A percentile compares a stretch with the other conserved stretches of the same genome.
Evolutionary conservation across 2,113 vertebrate species (phyloP).

Genomic region (Petrocephalus zakoni): DNA sequence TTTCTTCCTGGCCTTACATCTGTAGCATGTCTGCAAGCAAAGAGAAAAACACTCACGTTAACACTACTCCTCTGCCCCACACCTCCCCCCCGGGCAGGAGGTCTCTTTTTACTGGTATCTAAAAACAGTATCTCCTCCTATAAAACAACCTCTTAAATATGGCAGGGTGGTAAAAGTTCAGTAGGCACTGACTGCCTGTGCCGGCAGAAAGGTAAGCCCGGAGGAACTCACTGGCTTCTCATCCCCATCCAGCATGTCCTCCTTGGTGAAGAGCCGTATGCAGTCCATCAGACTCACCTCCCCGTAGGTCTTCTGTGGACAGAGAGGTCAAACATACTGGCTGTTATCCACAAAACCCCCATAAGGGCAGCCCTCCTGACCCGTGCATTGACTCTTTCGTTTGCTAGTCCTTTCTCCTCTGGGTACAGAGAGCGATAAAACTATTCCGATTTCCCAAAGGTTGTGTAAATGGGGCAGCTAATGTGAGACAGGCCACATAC

Average conservation of each 20-base stretch:
- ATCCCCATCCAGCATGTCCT: slow-evolving; percentile 86
- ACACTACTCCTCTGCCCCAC: neutral
- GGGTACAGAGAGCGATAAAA: neutral
- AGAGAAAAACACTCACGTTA: neutral
- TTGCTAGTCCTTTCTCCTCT: neutral
- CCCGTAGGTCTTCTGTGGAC: slow-evolving; percentile 65
- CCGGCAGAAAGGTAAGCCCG: neutral
- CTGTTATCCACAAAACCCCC: neutral
- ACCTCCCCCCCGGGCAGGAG: neutral
- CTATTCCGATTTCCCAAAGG: neutral
- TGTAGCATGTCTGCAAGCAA: slow-evolving; percentile 73
- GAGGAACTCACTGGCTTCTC: slow-evolving; percentile 79
- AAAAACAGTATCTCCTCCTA: neutral
- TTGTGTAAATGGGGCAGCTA: neutral
- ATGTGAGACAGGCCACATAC: slow-evolving; percentile 46
- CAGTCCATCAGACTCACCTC: slow-evolving; percentile 88
- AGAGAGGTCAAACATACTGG: slow-evolving; percentile 4
- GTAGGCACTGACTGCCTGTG: neutral
- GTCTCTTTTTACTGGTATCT: neutral
- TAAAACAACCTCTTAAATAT: neutral
- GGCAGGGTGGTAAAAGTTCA: neutral
- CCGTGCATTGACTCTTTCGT: neutral
- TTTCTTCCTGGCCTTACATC: slow-evolving; percentile 82
- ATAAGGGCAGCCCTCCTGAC: neutral
- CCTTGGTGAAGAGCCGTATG: slow-evolving; percentile 86